Percentiles rank a stretch among this genome's conserved stretches.
Evolutionary conservation across 2,888 invertebrate genomes (phyloP).

Genomic region (Nemotelus nigrinus): DNA sequence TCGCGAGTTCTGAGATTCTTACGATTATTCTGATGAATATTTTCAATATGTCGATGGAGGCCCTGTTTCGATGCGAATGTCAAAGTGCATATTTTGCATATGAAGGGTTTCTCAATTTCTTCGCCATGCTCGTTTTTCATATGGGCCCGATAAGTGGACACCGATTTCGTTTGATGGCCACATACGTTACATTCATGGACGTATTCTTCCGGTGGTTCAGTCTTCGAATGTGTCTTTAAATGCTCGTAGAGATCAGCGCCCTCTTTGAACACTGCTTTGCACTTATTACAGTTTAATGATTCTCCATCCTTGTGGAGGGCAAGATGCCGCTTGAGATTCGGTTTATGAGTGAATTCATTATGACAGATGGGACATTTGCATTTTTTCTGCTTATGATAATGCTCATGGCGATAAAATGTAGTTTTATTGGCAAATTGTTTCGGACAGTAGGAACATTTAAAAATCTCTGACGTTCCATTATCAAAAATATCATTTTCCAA

Average conservation of each 20-base stretch:
- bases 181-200: conserved; percentile 48
- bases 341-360: conserved; percentile 44
- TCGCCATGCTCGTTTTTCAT: conserved; percentile 47
- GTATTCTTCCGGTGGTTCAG: conserved; percentile 35
- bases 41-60: conserved; percentile 49
- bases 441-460: conserved; percentile 38
- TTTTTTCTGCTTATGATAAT: conserved; percentile 42
- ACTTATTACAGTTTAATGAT: conserved; percentile 46
- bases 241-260: conserved; percentile 42
- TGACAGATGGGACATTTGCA: conserved; percentile 48
- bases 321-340: conserved; percentile 49
- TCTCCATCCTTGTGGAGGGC: conserved; percentile 39
- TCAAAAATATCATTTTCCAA: neutral
- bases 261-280: conserved; percentile 45
- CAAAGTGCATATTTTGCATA: conserved; percentile 46
- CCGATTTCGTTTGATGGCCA: conserved; percentile 41
- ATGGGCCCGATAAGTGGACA: conserved; percentile 43
- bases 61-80: conserved; percentile 49
- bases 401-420: conserved; percentile 33
- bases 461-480: neutral
- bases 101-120: conserved; percentile 47
- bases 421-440: conserved; percentile 39
- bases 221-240: conserved; percentile 46
- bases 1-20: conserved; percentile 48
- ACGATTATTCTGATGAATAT: conserved; percentile 49